Evolutionary conservation across 2,888 invertebrate species (phyloP).

Genomic region (Calameuta pallipes): DNA sequence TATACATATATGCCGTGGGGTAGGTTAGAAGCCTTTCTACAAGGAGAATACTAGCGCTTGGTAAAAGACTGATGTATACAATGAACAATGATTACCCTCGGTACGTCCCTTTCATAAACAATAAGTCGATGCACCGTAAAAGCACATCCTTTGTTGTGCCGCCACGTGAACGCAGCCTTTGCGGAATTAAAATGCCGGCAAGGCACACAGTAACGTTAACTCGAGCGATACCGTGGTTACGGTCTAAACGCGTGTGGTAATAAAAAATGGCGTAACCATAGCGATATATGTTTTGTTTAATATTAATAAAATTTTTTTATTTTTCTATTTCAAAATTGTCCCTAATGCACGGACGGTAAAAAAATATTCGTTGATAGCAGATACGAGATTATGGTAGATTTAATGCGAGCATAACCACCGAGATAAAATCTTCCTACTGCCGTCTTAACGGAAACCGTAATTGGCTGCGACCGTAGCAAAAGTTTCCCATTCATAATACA

Average conservation of each 20-base stretch:
- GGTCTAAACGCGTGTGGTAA: background rate
- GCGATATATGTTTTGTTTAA: background rate
- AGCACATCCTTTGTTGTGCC: background rate
- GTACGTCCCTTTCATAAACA: background rate
- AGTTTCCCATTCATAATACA: constrained; percentile 2
- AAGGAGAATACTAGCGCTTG: background rate
- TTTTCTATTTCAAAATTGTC: background rate
- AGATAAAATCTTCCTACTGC: background rate
- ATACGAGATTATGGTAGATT: background rate
- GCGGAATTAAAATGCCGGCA: background rate
- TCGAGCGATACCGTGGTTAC: background rate
- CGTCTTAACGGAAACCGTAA: constrained; percentile 1
- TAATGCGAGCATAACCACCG: background rate
- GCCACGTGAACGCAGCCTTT: background rate
- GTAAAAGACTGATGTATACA: background rate
- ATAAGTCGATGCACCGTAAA: background rate
- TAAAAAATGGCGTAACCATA: background rate
- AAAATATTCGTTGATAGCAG: background rate
- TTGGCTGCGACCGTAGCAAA: background rate
- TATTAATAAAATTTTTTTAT: background rate
- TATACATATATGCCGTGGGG: background rate
- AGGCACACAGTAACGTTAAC: background rate
- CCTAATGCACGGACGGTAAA: background rate
- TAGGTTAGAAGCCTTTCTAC: background rate
- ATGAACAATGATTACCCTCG: background rate